Conservation (phyloP, 2,797 vertebrate genomes). For the Danionella dracula region DNA sequence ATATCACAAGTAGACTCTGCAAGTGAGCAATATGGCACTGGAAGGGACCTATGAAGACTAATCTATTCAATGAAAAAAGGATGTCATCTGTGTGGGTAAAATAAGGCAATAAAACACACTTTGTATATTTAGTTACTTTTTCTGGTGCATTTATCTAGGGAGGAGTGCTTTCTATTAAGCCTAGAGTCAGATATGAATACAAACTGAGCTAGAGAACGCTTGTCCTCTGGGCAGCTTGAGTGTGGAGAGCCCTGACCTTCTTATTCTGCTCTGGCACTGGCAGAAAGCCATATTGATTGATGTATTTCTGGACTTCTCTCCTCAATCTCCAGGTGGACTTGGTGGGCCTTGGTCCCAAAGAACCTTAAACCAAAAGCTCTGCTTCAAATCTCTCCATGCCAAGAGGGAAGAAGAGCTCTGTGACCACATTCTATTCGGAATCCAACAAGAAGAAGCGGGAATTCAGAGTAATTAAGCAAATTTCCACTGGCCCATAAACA, state of each 20-base stretch:
- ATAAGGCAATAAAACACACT: too few relatives aligned
- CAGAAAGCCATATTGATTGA: constrained; percentile 51
- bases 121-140: constrained; percentile 12
- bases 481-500: too few relatives aligned
- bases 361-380: constrained; percentile 66
- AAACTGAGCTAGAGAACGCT: constrained; percentile 19
- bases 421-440: too few relatives aligned
- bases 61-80: too few relatives aligned
- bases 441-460: too few relatives aligned
- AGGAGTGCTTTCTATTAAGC: constrained; percentile 26
- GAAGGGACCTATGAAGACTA: too few relatives aligned
- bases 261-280: constrained; percentile 43
- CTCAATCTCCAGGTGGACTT: constrained; percentile 51
- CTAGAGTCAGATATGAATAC: constrained; percentile 21
- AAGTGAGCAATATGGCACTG: too few relatives aligned
- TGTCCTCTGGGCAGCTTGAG: constrained; percentile 36
- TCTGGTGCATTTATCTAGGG: constrained; percentile 11
- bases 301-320: constrained; percentile 54
- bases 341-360: constrained; percentile 48
- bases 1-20: too few relatives aligned
- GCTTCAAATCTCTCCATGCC: constrained; percentile 56
- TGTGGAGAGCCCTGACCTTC: constrained; percentile 47
- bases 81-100: too few relatives aligned
- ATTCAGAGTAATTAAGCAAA: too few relatives aligned
- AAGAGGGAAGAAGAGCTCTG: constrained; percentile 54